Evolutionary conservation across 2,888 invertebrate species (phyloP).

Genomic region (Catotricha subobsoleta): DNA sequence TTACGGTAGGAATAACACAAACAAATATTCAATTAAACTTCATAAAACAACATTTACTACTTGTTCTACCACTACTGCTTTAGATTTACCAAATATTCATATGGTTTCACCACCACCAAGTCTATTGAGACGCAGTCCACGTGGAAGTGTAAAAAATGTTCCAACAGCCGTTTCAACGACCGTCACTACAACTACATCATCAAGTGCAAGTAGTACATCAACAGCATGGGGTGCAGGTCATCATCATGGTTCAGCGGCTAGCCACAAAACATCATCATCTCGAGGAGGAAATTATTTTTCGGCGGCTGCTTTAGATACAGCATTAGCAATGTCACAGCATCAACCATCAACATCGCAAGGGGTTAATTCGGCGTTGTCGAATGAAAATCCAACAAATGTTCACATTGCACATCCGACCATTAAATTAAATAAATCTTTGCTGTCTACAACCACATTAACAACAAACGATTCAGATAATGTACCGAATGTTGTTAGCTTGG

Average conservation of each 20-base stretch:
- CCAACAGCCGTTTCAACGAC: not conserved
- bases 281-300: not conserved
- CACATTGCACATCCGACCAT: conserved; percentile 12
- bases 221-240: conserved; percentile 3
- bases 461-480: not conserved
- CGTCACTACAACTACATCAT: not conserved
- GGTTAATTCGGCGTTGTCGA: not conserved
- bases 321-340: not conserved
- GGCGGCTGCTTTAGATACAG: conserved; percentile 1
- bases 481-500: conserved; percentile 1
- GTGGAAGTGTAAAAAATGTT: not conserved
- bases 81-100: conserved; percentile 2
- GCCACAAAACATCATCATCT: not conserved
- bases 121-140: conserved; percentile 3
- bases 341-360: conserved; percentile 1
- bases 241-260: conserved; percentile 1
- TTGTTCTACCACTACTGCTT: conserved; percentile 1
- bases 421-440: conserved; percentile 10
- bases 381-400: conserved; percentile 11
- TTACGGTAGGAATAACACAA: conserved; percentile 2
- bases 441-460: conserved; percentile 6
- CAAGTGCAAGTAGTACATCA: too few relatives aligned
- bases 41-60: conserved; percentile 1
- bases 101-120: too few relatives aligned
- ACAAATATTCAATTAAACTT: conserved; percentile 3